Evolutionary conservation across 2,113 vertebrate genomes (phyloP).

Genomic region (Thunnus thynnus): DNA sequence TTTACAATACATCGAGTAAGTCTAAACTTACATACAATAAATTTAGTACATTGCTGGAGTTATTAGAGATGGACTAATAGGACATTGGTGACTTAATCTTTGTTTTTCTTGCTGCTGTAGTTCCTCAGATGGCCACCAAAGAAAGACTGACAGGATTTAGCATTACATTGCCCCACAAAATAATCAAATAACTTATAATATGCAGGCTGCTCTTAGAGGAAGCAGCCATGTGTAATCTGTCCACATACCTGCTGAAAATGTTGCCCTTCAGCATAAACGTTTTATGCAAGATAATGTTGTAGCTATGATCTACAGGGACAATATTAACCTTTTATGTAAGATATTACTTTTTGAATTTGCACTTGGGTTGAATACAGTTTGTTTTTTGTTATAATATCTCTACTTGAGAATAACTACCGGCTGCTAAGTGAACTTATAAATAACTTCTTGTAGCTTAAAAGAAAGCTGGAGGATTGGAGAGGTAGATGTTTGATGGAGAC

Average conservation of each 20-base stretch:
- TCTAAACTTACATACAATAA: too few species aligned
- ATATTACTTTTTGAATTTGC: neutral
- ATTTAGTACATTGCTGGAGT: neutral
- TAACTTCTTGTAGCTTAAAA: neutral
- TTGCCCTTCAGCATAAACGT: neutral
- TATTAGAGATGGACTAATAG: too few species aligned
- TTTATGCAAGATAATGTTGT: neutral
- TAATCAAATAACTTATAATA: neutral
- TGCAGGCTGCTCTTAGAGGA: neutral
- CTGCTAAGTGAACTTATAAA: neutral
- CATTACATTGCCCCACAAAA: neutral
- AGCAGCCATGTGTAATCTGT: neutral
- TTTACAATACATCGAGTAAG: too few species aligned
- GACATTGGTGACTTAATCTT: neutral
- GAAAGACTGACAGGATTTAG: neutral
- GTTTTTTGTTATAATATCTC: neutral
- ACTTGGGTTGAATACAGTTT: neutral
- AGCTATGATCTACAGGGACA: neutral
- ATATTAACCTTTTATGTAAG: too few species aligned
- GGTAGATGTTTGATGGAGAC: neutral
- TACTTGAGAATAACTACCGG: neutral
- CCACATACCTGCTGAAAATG: neutral
- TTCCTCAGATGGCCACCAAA: slow-evolving; percentile 30
- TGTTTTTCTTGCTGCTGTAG: slow-evolving; percentile 2
- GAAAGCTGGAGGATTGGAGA: neutral